Conservation (phyloP, 2,797 vertebrate genomes). For the Leptodactylus fallax region DNA sequence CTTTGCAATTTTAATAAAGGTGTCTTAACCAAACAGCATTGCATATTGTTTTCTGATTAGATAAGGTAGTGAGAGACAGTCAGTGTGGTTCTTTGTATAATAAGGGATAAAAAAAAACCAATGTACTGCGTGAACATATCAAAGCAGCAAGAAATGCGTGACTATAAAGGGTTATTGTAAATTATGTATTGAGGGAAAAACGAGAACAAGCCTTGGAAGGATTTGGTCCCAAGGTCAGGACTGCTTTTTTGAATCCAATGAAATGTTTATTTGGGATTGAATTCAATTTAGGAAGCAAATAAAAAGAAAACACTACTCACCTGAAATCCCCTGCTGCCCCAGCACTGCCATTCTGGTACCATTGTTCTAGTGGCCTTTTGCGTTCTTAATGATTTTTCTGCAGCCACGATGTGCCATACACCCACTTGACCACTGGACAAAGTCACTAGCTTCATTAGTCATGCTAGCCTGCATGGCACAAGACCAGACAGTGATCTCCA, state of each 20-base stretch:
- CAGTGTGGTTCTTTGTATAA: constrained; percentile 46
- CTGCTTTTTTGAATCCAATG: not conserved
- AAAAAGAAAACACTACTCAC: too few relatives aligned
- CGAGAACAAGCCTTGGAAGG: not conserved
- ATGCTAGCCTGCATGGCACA: too few relatives aligned
- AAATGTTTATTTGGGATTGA: too few relatives aligned
- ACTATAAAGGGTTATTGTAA: constrained; percentile 13
- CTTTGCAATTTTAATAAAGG: constrained; percentile 61
- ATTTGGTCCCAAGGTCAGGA: not conserved
- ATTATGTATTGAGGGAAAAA: not conserved
- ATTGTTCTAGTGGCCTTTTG: too few relatives aligned
- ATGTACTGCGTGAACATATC: not conserved
- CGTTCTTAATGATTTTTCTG: too few relatives aligned
- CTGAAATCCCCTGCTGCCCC: too few relatives aligned
- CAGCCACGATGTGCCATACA: too few relatives aligned
- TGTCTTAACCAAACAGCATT: constrained; percentile 61
- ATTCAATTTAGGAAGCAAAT: too few relatives aligned
- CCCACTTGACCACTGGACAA: too few relatives aligned
- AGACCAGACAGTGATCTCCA: too few relatives aligned
- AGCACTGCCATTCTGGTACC: too few relatives aligned
- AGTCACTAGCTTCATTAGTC: too few relatives aligned
- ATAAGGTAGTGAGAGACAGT: constrained; percentile 53
- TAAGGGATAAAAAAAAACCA: constrained; percentile 37
- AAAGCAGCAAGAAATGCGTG: not conserved
- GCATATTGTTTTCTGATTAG: constrained; percentile 60